Conservation (phyloP, 2,797 vertebrate species). For the Acipenser transmontanus region DNA sequence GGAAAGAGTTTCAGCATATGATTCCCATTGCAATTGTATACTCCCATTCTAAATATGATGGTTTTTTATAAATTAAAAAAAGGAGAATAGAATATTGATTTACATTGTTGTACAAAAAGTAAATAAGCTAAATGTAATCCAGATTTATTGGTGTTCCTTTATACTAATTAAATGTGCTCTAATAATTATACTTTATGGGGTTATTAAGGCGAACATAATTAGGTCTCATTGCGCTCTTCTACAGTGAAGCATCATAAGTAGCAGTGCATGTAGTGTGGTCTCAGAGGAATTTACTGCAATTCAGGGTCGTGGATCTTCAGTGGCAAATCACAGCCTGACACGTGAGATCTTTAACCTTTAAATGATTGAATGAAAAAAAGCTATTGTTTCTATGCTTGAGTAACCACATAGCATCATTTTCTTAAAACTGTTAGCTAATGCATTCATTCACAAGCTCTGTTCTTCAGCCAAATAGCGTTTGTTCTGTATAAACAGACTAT, state of each 20-base stretch:
- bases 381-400: slow-evolving; percentile 57
- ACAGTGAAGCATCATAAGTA: slow-evolving; percentile 27
- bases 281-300: slow-evolving; percentile 40
- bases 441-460: slow-evolving; percentile 38
- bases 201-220: slow-evolving; percentile 42
- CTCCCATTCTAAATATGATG: too few relatives aligned
- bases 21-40: too few relatives aligned
- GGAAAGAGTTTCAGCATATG: too few relatives aligned
- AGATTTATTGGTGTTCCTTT: neutral
- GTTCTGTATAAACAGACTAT: slow-evolving; percentile 18
- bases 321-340: slow-evolving; percentile 32
- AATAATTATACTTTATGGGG: slow-evolving; percentile 28
- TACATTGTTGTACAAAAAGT: too few relatives aligned
- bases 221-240: slow-evolving; percentile 31
- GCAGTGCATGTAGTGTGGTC: slow-evolving; percentile 31
- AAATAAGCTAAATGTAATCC: too few relatives aligned
- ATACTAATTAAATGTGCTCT: slow-evolving; percentile 27
- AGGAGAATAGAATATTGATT: too few relatives aligned
- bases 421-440: slow-evolving; percentile 34
- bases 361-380: slow-evolving; percentile 48
- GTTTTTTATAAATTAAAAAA: too few relatives aligned
- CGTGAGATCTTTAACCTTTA: slow-evolving; percentile 30
- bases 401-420: slow-evolving; percentile 53
- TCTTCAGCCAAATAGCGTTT: slow-evolving; percentile 19
- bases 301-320: slow-evolving; percentile 45